Evolutionary conservation across 23 tunicate species (phyloP).

Genomic region (Styela clava): DNA sequence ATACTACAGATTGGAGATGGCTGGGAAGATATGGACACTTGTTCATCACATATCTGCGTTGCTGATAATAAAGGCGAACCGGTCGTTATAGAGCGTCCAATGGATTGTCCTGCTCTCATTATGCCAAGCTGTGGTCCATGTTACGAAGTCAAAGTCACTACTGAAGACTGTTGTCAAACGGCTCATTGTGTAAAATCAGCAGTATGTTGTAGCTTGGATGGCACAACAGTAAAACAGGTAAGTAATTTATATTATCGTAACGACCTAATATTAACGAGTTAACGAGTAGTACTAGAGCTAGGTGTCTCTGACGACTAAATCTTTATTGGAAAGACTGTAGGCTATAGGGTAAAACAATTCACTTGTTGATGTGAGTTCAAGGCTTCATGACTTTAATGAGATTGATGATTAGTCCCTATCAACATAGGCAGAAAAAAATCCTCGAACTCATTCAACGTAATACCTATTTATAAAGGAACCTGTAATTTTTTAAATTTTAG

Average conservation of each 20-base stretch:
- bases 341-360: no score
- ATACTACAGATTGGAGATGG: slow-evolving; percentile 45
- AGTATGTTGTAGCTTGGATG: slow-evolving; percentile 68
- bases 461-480: no score
- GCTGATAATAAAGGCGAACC: slow-evolving; percentile 35
- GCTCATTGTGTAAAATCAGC: slow-evolving; percentile 79
- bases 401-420: no score
- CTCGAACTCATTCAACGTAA: no score
- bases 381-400: no score
- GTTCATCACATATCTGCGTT: slow-evolving; percentile 33
- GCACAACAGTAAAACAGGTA: slow-evolving; percentile 53
- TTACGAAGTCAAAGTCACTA: slow-evolving; percentile 21
- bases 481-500: slow-evolving; percentile 13
- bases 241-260: neutral
- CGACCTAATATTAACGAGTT: neutral
- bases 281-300: no score
- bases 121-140: slow-evolving; percentile 50
- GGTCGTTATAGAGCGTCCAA: slow-evolving; percentile 7
- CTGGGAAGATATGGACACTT: slow-evolving; percentile 40
- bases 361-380: no score
- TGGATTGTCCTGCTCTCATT: slow-evolving; percentile 38
- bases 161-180: slow-evolving; percentile 52
- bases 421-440: no score
- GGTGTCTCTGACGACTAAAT: no score
- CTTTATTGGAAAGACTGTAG: no score